phyloP scores from a whole-genome alignment of 1,140 invertebrate genomes.

The Micrasema longulum region DNA sequence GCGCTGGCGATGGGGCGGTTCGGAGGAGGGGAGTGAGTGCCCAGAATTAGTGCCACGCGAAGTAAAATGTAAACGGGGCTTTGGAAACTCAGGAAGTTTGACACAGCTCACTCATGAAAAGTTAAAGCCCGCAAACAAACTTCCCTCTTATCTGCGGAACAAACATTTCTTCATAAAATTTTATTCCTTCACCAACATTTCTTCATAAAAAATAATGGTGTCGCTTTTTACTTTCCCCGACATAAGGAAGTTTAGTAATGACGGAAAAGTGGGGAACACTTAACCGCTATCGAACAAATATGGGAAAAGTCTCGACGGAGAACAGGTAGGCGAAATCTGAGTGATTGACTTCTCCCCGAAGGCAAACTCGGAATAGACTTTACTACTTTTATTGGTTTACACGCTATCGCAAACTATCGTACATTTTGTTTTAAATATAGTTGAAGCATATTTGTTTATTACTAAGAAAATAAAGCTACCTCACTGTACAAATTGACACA shows the following conservation, averaged over 20 bases:
- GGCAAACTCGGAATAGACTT: too few species aligned
- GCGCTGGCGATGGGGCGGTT: too few species aligned
- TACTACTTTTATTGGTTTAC: too few species aligned
- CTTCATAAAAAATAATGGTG: constrained; percentile 29
- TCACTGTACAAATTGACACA: too few species aligned
- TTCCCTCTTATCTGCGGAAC: constrained; percentile 47
- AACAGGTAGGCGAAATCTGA: neutral
- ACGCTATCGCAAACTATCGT: too few species aligned
- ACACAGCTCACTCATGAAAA: constrained; percentile 46
- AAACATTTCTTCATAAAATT: constrained; percentile 47
- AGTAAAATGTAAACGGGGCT: constrained; percentile 27
- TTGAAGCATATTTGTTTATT: too few species aligned
- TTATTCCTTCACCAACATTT: constrained; percentile 35
- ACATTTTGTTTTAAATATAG: too few species aligned
- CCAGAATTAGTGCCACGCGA: constrained; percentile 11
- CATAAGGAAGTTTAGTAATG: constrained; percentile 39
- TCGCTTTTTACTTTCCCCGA: constrained; percentile 22
- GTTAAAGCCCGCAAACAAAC: constrained; percentile 39
- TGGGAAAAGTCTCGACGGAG: neutral
- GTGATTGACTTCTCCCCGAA: too few species aligned
- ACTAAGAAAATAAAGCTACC: too few species aligned
- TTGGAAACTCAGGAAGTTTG: constrained; percentile 24
- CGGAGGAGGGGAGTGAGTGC: too few species aligned
- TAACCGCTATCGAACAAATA: neutral
- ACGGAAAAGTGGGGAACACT: constrained; percentile 28